phyloP scores from a whole-genome alignment of 2,113 vertebrate species.

The Oceanodroma tethys region DNA sequence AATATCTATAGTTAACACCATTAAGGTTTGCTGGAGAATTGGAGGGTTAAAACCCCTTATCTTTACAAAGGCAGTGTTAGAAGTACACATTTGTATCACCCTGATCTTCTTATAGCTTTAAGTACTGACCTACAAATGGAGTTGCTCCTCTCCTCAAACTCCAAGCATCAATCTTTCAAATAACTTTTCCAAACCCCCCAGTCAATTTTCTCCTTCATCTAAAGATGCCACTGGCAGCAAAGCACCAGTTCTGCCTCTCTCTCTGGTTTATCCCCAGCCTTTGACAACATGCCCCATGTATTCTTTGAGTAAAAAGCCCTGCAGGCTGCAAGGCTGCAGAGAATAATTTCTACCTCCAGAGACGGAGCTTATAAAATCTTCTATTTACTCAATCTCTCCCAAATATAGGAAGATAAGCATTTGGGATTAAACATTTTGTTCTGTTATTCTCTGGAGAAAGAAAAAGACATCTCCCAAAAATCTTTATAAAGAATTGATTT shows the following conservation, averaged over 20 bases:
- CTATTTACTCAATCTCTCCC: not conserved
- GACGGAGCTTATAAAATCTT: not conserved
- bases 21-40: not conserved
- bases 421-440: not conserved
- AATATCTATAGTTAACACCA: not conserved
- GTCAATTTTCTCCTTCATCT: not conserved
- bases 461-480: not conserved
- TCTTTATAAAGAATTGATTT: not conserved
- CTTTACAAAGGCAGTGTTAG: not conserved
- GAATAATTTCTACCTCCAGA: not conserved
- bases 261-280: not conserved
- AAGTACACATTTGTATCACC: not conserved
- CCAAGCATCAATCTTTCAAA: not conserved
- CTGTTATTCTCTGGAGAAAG: not conserved
- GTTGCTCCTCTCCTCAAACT: not conserved
- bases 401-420: not conserved
- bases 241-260: not conserved
- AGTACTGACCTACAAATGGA: slow-evolving; percentile 22
- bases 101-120: not conserved
- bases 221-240: not conserved
- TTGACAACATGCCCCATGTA: not conserved
- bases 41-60: not conserved
- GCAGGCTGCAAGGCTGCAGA: not conserved
- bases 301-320: not conserved
- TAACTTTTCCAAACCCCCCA: not conserved